Conservation (phyloP, 2,888 invertebrate species). For the Dynastes grantii region DNA sequence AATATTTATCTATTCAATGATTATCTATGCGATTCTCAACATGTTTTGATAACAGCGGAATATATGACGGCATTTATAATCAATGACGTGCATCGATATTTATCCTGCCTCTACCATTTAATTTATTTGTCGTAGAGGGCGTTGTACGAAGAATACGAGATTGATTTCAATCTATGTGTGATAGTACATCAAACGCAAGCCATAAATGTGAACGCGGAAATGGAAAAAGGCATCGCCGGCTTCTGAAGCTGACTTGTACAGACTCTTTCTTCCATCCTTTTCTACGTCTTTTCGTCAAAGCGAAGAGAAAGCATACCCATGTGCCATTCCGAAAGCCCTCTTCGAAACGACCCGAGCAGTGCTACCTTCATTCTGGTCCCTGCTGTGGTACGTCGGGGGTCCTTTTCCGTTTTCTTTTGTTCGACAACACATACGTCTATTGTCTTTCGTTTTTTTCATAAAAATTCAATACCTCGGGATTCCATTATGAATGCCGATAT, state of each 20-base stretch:
- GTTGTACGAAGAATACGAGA: conserved; percentile 52
- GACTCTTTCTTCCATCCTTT: conserved; percentile 25
- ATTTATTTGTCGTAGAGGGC: conserved; percentile 61
- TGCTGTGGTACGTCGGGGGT: conserved; percentile 41
- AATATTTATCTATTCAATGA: too few species aligned
- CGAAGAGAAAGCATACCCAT: neutral
- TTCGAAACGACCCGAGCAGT: too few species aligned
- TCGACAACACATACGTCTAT: conserved; percentile 53
- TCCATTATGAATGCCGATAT: conserved; percentile 50
- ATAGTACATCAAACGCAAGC: conserved; percentile 60
- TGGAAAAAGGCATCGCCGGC: conserved; percentile 59
- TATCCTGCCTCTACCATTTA: too few species aligned
- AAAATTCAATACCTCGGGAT: conserved; percentile 56
- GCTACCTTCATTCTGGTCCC: conserved; percentile 2
- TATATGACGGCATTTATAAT: too few species aligned
- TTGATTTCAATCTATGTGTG: conserved; percentile 59
- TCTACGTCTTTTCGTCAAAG: neutral
- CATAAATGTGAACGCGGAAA: conserved; percentile 62
- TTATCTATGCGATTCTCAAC: too few species aligned
- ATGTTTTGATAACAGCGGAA: too few species aligned
- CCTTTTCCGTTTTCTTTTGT: conserved; percentile 47
- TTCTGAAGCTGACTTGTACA: conserved; percentile 60
- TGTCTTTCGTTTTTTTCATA: conserved; percentile 55
- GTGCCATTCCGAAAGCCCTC: too few species aligned
- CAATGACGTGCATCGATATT: too few species aligned